Conservation (phyloP, 1,140 invertebrate genomes). For the Leptopilina clavipes region DNA sequence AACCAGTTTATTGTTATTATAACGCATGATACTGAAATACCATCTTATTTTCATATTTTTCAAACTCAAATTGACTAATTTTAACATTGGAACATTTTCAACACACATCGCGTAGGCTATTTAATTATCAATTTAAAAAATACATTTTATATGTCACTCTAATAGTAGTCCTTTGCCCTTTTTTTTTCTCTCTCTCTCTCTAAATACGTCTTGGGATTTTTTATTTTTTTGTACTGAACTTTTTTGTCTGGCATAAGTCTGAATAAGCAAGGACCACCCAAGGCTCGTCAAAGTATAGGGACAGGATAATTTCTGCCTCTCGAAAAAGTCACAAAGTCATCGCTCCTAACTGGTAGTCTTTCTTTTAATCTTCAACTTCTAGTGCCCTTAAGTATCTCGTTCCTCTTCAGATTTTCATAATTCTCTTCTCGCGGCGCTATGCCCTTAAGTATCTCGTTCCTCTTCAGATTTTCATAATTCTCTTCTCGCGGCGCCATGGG, state of each 20-base stretch:
- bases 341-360: conserved; percentile 74
- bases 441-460: conserved; percentile 60
- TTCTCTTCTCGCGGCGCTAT: conserved; percentile 55
- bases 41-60: background rate
- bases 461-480: conserved; percentile 64
- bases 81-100: background rate
- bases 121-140: conserved; percentile 29
- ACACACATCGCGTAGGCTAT: background rate
- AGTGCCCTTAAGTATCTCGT: conserved; percentile 61
- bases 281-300: conserved; percentile 60
- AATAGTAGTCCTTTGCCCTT: background rate
- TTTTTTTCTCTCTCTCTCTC: background rate
- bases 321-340: conserved; percentile 72
- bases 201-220: background rate
- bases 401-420: conserved; percentile 64
- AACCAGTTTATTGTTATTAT: conserved; percentile 20
- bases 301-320: conserved; percentile 72
- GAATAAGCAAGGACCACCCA: conserved; percentile 67
- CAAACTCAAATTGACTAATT: conserved; percentile 12
- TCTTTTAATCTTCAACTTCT: conserved; percentile 70
- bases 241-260: conserved; percentile 7
- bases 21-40: conserved; percentile 13
- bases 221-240: conserved; percentile 6
- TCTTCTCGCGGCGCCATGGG: conserved; percentile 53
- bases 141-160: background rate